These are phyloP conservation scores for Leucozona laternaria DNA, from an alignment of 2,888 invertebrate species.

Conservation along the genomic window DNA sequence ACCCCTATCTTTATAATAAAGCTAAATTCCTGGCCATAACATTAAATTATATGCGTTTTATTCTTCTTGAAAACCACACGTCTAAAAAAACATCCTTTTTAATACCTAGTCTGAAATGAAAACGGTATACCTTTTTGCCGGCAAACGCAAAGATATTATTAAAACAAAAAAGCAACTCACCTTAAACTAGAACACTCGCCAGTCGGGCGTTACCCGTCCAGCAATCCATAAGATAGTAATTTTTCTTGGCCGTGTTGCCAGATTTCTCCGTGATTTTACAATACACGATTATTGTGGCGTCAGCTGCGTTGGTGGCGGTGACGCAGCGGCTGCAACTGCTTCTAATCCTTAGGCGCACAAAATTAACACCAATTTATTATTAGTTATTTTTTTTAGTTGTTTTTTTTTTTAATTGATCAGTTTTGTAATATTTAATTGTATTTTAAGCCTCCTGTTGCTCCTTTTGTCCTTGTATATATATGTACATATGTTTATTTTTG, in stretches of 20 bases:
- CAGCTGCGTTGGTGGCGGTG: slow-evolving; percentile 66
- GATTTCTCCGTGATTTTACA: slow-evolving; percentile 70
- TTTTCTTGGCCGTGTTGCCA: slow-evolving; percentile 82
- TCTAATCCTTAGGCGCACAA: slow-evolving; percentile 56
- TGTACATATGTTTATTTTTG: background rate
- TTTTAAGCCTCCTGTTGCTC: slow-evolving; percentile 19
- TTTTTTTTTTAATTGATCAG: slow-evolving; percentile 29
- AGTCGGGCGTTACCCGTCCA: slow-evolving; percentile 85
- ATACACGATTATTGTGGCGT: slow-evolving; percentile 57
- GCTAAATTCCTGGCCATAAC: no score
- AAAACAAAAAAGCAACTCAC: slow-evolving; percentile 78
- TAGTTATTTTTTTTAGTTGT: background rate
- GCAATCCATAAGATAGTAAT: slow-evolving; percentile 84
- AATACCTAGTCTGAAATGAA: no score
- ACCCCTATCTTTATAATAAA: no score
- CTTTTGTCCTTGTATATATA: slow-evolving; percentile 23
- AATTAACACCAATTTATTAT: slow-evolving; percentile 30
- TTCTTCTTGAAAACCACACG: no score
- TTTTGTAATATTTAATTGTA: slow-evolving; percentile 5
- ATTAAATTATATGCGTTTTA: no score
- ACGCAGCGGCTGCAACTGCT: slow-evolving; percentile 69
- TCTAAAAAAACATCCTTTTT: no score
- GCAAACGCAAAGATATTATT: background rate
- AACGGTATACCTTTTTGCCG: no score
- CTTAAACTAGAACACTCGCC: slow-evolving; percentile 85